These are phyloP conservation scores for Agrilus cyanescens DNA, from an alignment of 2,888 invertebrate genomes.

Conservation along the genomic window DNA sequence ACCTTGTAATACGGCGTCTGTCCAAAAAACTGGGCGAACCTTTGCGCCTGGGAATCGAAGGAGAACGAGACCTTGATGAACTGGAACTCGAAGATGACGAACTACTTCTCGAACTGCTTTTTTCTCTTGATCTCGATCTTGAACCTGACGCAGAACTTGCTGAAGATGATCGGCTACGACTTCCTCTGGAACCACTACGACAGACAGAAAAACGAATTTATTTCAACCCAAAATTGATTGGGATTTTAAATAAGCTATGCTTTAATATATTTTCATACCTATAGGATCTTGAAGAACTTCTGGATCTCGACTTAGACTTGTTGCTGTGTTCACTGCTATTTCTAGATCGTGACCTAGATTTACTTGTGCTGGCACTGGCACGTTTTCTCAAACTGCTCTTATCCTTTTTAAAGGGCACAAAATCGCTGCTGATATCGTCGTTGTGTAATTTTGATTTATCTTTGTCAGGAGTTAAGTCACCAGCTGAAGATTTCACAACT, in stretches of 20 bases:
- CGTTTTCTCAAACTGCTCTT: slow-evolving; percentile 11
- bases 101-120: slow-evolving; percentile 40
- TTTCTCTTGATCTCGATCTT: slow-evolving; percentile 31
- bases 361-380: slow-evolving; percentile 25
- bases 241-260: not conserved
- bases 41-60: slow-evolving; percentile 84
- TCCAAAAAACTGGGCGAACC: slow-evolving; percentile 93
- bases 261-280: slow-evolving; percentile 21
- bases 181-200: slow-evolving; percentile 16
- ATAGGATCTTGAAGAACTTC: slow-evolving; percentile 39
- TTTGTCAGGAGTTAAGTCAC: slow-evolving; percentile 1
- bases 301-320: slow-evolving; percentile 27
- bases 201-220: slow-evolving; percentile 11
- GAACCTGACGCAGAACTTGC: slow-evolving; percentile 31
- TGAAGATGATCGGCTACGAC: slow-evolving; percentile 21
- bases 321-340: slow-evolving; percentile 17
- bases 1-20: slow-evolving; percentile 91
- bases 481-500: slow-evolving; percentile 3
- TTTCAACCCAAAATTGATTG: not conserved
- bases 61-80: slow-evolving; percentile 52
- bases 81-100: slow-evolving; percentile 45
- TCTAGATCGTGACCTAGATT: slow-evolving; percentile 25
- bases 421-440: slow-evolving; percentile 12
- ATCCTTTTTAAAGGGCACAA: slow-evolving; percentile 11
- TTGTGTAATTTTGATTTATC: slow-evolving; percentile 10